phyloP scores from a whole-genome alignment of 2,797 vertebrate species.

The Sphaeramia orbicularis region DNA sequence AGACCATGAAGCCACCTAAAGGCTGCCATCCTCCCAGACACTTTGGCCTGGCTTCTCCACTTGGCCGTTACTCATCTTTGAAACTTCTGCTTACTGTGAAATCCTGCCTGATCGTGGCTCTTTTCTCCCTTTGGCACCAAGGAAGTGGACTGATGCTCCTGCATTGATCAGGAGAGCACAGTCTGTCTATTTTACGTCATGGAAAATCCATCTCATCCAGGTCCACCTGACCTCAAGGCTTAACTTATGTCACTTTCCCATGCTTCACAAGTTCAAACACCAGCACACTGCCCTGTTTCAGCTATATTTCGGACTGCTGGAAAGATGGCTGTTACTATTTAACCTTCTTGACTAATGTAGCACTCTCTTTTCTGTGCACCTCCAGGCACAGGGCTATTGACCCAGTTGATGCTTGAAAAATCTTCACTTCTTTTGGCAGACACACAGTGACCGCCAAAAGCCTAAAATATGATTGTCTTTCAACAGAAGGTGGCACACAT shows the following conservation, averaged over 20 bases:
- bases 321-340: slow-evolving; percentile 16
- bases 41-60: slow-evolving; percentile 7
- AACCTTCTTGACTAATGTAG: slow-evolving; percentile 17
- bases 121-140: neutral
- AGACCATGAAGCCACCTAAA: neutral
- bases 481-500: too few species aligned
- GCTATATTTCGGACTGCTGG: slow-evolving; percentile 2
- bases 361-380: slow-evolving; percentile 10
- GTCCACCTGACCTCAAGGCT: neutral
- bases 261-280: neutral
- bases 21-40: neutral
- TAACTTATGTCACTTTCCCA: neutral
- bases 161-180: neutral
- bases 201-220: neutral
- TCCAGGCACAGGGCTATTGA: slow-evolving; percentile 20
- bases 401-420: slow-evolving; percentile 20
- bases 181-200: neutral
- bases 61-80: neutral
- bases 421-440: slow-evolving; percentile 1
- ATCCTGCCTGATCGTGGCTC: neutral
- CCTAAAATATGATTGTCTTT: too few species aligned
- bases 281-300: neutral
- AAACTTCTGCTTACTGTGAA: neutral
- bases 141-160: slow-evolving; percentile 5
- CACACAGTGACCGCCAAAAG: too few species aligned